These are phyloP conservation scores for Bufo bufo DNA, from an alignment of 2,113 vertebrate species.

Conservation along the genomic window DNA sequence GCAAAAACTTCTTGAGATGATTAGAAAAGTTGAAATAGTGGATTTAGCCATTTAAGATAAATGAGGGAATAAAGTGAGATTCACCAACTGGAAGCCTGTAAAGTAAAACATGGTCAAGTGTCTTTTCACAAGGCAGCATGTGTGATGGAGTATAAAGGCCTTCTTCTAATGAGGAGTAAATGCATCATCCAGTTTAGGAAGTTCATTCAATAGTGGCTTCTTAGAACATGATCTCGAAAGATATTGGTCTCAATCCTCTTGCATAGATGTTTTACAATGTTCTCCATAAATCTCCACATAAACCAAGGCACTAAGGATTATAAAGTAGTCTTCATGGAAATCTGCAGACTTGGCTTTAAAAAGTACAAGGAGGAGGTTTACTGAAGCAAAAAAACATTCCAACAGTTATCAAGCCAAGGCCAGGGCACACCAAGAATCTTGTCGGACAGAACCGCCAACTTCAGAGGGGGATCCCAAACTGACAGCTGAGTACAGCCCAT, in stretches of 20 bases:
- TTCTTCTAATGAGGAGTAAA: conserved; percentile 42
- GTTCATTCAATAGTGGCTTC: conserved; percentile 20
- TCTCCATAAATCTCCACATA: conserved; percentile 64
- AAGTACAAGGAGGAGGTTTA: conserved; percentile 52
- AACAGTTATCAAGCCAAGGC: conserved; percentile 84
- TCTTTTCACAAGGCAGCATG: conserved; percentile 58
- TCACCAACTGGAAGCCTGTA: background rate
- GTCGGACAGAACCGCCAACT: conserved; percentile 84
- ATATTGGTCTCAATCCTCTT: conserved; percentile 66
- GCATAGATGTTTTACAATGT: conserved; percentile 66
- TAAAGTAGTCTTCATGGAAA: conserved; percentile 30
- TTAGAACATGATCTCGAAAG: conserved; percentile 6
- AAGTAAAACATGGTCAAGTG: conserved; percentile 9
- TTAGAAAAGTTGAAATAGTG: background rate
- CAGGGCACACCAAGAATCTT: conserved; percentile 93
- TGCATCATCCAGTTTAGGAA: conserved; percentile 27
- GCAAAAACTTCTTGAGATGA: conserved; percentile 10
- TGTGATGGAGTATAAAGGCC: conserved; percentile 50
- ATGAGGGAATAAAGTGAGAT: background rate
- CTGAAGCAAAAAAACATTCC: background rate
- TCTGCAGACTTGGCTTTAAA: background rate
- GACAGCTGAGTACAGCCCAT: conserved; percentile 86
- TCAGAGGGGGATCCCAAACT: conserved; percentile 85
- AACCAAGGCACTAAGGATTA: conserved; percentile 69
- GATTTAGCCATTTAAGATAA: background rate